Conservation (phyloP, 2,797 vertebrate genomes). For the Aldrovandia affinis region DNA sequence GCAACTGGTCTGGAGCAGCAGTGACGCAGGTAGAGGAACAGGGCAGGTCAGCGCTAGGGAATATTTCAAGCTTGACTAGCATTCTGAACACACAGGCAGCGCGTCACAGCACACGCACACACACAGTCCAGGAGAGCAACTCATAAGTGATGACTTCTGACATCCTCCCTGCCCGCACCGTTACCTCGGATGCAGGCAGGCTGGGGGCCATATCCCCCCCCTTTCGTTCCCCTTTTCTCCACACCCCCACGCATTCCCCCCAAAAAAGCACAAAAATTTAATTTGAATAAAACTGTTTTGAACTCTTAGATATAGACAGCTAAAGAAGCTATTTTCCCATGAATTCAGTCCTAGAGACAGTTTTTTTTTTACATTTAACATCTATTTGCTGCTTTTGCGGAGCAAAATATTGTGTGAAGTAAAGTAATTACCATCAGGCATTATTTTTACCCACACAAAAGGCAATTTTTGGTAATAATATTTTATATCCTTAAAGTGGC, state of each 20-base stretch:
- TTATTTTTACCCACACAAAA: too few relatives aligned
- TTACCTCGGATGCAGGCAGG: conserved; percentile 37
- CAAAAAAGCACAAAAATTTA: not conserved
- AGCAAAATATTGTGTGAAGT: too few relatives aligned
- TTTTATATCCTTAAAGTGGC: too few relatives aligned
- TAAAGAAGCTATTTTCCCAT: not conserved
- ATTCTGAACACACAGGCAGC: conserved; percentile 23
- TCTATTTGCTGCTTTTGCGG: too few relatives aligned
- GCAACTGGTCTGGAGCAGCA: conserved; percentile 74
- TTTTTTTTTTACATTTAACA: too few relatives aligned
- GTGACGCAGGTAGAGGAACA: conserved; percentile 74
- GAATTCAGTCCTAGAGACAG: not conserved
- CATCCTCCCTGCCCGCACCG: conserved; percentile 45
- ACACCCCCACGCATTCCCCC: not conserved
- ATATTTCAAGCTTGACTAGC: conserved; percentile 69
- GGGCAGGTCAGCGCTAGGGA: conserved; percentile 69
- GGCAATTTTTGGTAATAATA: too few relatives aligned
- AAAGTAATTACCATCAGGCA: too few relatives aligned
- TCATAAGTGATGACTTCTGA: conserved; percentile 46
- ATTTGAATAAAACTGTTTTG: not conserved
- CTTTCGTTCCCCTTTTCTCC: not conserved
- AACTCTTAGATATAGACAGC: not conserved
- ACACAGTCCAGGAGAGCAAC: not conserved
- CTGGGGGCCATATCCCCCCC: conserved; percentile 10
- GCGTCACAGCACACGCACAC: not conserved